phyloP scores from a whole-genome alignment of 2,888 invertebrate genomes.

The Cryptops parisi region DNA sequence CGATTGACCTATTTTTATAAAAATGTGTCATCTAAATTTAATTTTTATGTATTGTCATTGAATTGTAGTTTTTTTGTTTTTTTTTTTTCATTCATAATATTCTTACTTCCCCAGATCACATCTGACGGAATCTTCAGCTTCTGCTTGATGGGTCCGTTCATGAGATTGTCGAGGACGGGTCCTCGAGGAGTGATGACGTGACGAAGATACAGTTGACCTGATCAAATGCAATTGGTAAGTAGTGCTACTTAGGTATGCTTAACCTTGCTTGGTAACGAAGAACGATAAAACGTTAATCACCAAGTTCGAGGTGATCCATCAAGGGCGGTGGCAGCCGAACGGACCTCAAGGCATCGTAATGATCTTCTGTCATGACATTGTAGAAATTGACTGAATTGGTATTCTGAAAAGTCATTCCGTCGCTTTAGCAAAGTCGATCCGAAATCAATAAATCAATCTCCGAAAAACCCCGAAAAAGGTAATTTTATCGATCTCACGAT shows the following conservation, averaged over 20 bases:
- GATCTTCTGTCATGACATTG: constrained; percentile 17
- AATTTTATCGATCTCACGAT: too few species aligned
- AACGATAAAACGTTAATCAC: not conserved
- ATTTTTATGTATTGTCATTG: too few species aligned
- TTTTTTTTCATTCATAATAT: too few species aligned
- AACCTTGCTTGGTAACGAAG: not conserved
- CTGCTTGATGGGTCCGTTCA: constrained; percentile 20
- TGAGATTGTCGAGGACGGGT: constrained; percentile 6
- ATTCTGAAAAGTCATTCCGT: constrained; percentile 9
- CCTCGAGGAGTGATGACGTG: not conserved
- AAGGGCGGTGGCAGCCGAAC: not conserved
- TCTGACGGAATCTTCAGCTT: constrained; percentile 18
- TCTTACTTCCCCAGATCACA: constrained; percentile 25
- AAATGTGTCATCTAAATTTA: too few species aligned
- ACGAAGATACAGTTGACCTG: not conserved
- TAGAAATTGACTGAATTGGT: constrained; percentile 19
- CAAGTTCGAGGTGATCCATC: not conserved
- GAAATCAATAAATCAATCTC: too few species aligned
- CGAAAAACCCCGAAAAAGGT: too few species aligned
- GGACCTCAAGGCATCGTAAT: constrained; percentile 16
- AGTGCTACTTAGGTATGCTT: not conserved
- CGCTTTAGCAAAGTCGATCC: constrained; percentile 15
- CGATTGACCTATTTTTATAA: not conserved
- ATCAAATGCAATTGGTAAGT: too few species aligned
- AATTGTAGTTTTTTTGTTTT: too few species aligned